Percentiles rank a stretch among this genome's conserved stretches.
phyloP scores from a whole-genome alignment of 2,113 vertebrate species.

The Bubo scandiacus region DNA sequence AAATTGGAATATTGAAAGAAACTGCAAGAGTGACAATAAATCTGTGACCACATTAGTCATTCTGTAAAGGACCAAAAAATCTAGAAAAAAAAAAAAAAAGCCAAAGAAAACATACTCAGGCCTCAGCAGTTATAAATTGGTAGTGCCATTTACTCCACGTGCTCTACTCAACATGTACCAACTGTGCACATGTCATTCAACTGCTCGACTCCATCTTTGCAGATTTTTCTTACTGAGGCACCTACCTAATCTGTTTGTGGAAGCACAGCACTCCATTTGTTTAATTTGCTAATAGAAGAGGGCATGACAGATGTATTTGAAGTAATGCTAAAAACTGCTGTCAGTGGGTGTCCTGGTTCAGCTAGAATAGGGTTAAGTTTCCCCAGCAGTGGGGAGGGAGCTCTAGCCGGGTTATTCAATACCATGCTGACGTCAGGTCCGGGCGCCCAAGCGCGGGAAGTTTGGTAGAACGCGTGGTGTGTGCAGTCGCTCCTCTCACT shows the following conservation, averaged over 20 bases:
- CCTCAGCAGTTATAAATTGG: neutral
- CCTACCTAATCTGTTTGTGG: neutral
- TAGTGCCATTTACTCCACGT: neutral
- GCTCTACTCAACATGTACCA: neutral
- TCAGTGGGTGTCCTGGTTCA: neutral
- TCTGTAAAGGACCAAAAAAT: conserved; percentile 25
- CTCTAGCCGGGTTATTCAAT: too few relatives aligned
- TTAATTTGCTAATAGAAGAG: neutral
- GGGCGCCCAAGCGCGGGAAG: too few relatives aligned
- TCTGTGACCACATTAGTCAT: neutral
- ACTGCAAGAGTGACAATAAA: conserved; percentile 18
- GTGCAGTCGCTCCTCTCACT: too few relatives aligned
- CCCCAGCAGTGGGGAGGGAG: too few relatives aligned
- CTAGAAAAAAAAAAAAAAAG: neutral
- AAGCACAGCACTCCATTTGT: neutral
- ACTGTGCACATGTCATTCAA: neutral
- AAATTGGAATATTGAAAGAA: conserved; percentile 10
- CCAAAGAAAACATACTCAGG: neutral
- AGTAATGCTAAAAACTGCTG: neutral
- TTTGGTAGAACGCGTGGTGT: too few relatives aligned
- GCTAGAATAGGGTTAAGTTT: too few relatives aligned
- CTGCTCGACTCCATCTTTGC: neutral
- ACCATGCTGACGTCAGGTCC: too few relatives aligned
- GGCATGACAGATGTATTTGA: neutral
- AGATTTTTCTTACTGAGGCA: neutral